A percentile compares a stretch with the other conserved stretches of the same genome.
phyloP scores from a whole-genome alignment of 2,113 vertebrate genomes.

The Oxygymnocypris stewartii region DNA sequence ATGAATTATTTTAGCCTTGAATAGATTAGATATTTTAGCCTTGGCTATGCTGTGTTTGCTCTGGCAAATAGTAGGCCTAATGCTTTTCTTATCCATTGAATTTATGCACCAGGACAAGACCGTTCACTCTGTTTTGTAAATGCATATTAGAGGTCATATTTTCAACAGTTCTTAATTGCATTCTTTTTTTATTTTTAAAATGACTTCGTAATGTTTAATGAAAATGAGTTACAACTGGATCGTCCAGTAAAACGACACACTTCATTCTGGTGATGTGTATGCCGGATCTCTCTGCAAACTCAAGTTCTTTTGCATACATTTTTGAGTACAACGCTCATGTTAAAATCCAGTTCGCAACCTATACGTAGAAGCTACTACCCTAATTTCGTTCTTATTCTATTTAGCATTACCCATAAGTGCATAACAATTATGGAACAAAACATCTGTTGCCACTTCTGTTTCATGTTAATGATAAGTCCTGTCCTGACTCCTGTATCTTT shows the following conservation, averaged over 20 bases:
- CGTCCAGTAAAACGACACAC: background rate
- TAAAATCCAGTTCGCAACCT: background rate
- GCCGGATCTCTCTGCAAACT: background rate
- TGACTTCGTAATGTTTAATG: background rate
- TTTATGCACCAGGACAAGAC: background rate
- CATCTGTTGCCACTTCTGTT: background rate
- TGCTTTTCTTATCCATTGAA: no score
- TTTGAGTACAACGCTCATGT: background rate
- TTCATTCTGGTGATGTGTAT: background rate
- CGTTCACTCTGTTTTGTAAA: background rate
- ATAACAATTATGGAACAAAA: background rate
- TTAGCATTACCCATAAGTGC: background rate
- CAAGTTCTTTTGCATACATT: background rate
- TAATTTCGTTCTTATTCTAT: background rate
- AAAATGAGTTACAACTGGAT: background rate
- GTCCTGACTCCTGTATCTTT: background rate
- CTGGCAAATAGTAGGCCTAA: background rate
- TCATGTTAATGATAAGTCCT: background rate
- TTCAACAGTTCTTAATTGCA: background rate
- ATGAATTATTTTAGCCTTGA: background rate
- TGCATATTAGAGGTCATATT: background rate
- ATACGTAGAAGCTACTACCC: background rate
- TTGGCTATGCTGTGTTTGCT: background rate
- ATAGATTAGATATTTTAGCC: background rate
- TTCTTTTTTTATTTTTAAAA: background rate